phyloP scores from a whole-genome alignment of 2,797 vertebrate genomes.

The Argentina silus region DNA sequence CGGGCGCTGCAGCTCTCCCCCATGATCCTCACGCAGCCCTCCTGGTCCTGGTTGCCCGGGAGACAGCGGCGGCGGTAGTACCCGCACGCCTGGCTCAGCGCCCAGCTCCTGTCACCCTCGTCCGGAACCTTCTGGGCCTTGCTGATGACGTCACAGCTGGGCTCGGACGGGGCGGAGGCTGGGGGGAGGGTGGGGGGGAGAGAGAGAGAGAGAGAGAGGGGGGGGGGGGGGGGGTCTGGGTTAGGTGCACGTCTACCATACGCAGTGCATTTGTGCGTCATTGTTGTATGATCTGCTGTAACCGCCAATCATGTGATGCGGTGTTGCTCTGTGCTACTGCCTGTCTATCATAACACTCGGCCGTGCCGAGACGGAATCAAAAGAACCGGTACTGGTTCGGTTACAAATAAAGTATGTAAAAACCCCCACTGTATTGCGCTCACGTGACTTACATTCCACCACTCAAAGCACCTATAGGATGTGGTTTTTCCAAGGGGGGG shows the following conservation, averaged over 20 bases:
- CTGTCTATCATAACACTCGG: too few relatives aligned
- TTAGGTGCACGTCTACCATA: too few relatives aligned
- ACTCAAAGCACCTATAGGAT: neutral
- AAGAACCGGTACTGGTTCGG: too few relatives aligned
- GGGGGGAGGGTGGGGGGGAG: constrained; percentile 56
- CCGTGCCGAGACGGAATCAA: too few relatives aligned
- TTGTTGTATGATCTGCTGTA: too few relatives aligned
- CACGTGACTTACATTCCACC: neutral
- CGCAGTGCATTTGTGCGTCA: too few relatives aligned
- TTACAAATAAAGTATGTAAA: too few relatives aligned
- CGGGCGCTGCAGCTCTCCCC: constrained; percentile 83
- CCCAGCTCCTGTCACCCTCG: constrained; percentile 82
- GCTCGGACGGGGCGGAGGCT: constrained; percentile 64
- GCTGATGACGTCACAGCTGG: constrained; percentile 82
- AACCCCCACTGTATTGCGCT: too few relatives aligned
- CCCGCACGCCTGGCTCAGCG: constrained; percentile 84
- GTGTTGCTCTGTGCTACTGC: too few relatives aligned
- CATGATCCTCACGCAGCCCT: constrained; percentile 78
- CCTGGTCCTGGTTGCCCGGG: constrained; percentile 55
- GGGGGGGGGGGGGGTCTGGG: too few relatives aligned
- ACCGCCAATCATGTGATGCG: too few relatives aligned
- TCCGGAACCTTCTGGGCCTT: constrained; percentile 76
- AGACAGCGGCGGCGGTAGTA: constrained; percentile 83
- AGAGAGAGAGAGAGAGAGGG: too few relatives aligned
- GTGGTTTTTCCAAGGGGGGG: neutral